Evolutionary conservation across 2,113 vertebrate genomes (phyloP), one percentile per base, ranked within the genome.

Genomic region (Leiothrix lutea): DNA sequence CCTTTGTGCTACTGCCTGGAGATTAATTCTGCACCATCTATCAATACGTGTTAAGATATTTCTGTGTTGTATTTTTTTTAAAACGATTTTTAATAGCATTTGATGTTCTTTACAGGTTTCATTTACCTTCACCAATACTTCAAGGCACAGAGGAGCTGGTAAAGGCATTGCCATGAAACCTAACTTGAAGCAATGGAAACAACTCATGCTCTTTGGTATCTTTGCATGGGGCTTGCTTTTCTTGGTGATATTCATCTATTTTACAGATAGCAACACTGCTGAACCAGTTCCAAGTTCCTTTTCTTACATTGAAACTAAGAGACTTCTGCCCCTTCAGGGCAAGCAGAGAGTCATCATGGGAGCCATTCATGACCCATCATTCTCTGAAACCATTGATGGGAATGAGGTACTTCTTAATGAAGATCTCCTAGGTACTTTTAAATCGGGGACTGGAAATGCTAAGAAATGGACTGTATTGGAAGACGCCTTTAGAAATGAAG

Each of bases 131-230:
- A 71, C 60, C 88, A 85, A 35, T 78, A 90, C 93, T 96, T 97
- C 94, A 94, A 96, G 86, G 60, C 90, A 71, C 87, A 90, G 92
- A 97, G 82, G 86, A 80, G 44, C 86, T 95, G 88, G 80, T 86
- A 90, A 88, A 95, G 89, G 89, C 83, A 95, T 92, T 98, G 98
- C 98, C 98, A 99, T 99, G 99, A 99, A 99, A 98, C 98, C 99
- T 79, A 99, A 98, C 90, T 97, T 99, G 98, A 99, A 99, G 97
- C 99, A 99, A 97, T 99, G 99, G 99, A 98, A 99, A 97, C 98
- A 98, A 97, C 96, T 99, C 75, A 98, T 98, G 97, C 98, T 99
- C 80, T 98, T 98, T 75, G 99, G 98, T 73, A 99, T 99, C 95
- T 98, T 99, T 87, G 98, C 98, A 45, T 99, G 99, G 99, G 99